Evolutionary conservation across 2,888 invertebrate species (phyloP).

Genomic region (Acrobasis suavella): DNA sequence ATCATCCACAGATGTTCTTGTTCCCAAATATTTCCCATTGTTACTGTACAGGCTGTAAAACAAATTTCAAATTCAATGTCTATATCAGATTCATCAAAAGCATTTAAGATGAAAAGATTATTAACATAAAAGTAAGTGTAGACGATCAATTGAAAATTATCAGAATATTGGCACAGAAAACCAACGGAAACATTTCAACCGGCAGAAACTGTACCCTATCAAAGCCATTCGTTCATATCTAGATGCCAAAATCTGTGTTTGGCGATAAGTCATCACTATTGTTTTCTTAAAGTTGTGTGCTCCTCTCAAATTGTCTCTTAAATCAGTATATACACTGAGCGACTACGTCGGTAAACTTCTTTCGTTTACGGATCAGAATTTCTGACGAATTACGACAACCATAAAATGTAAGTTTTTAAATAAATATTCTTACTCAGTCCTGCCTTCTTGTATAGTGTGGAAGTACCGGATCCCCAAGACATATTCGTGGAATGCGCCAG

Average conservation of each 20-base stretch:
- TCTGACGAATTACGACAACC: not conserved
- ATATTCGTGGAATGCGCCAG: constrained; percentile 83
- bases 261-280: too few relatives aligned
- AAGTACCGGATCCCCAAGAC: constrained; percentile 83
- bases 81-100: not conserved
- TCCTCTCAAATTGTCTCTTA: too few relatives aligned
- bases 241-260: too few relatives aligned
- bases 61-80: not conserved
- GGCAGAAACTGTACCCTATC: too few relatives aligned
- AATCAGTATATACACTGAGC: too few relatives aligned
- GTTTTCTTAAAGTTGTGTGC: too few relatives aligned
- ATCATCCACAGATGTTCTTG: constrained; percentile 42
- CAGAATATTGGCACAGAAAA: too few relatives aligned
- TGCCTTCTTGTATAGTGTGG: constrained; percentile 48
- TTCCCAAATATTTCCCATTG: constrained; percentile 39
- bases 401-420: not conserved
- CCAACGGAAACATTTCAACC: too few relatives aligned
- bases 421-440: constrained; percentile 22
- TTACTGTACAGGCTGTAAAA: constrained; percentile 43
- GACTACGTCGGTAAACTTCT: not conserved
- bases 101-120: too few relatives aligned
- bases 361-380: too few relatives aligned
- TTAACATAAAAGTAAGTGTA: not conserved
- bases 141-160: too few relatives aligned
- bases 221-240: too few relatives aligned